Conservation (phyloP, 2,888 invertebrate species). For the Diaphora mendica region DNA sequence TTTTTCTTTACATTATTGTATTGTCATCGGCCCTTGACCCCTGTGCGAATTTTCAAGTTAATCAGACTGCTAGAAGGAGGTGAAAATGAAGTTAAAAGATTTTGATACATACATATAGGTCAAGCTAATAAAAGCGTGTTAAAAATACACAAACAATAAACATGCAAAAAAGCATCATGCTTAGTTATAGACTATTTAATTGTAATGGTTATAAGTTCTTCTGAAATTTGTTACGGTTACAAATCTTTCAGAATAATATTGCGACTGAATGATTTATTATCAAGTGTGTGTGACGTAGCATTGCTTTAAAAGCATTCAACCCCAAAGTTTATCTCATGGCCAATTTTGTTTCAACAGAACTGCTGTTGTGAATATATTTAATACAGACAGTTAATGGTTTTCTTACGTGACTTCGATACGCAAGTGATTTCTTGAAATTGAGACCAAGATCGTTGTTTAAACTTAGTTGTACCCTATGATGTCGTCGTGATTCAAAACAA, state of each 20-base stretch:
- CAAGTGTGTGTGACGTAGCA: neutral
- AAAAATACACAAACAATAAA: too few relatives aligned
- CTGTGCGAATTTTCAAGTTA: too few relatives aligned
- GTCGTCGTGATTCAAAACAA: neutral
- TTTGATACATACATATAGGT: too few relatives aligned
- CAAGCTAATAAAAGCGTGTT: too few relatives aligned
- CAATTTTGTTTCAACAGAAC: neutral
- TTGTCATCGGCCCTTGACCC: too few relatives aligned
- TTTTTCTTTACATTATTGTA: too few relatives aligned
- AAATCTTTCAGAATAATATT: neutral
- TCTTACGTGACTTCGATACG: neutral
- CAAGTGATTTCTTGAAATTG: neutral
- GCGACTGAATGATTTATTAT: neutral
- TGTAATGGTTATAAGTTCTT: neutral
- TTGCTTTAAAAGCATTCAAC: neutral
- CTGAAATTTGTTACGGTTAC: neutral
- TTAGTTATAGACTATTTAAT: too few relatives aligned
- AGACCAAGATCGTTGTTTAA: neutral
- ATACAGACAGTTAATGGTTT: neutral
- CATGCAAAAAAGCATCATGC: too few relatives aligned
- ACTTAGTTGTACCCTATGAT: neutral
- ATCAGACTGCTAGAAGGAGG: too few relatives aligned
- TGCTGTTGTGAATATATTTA: neutral
- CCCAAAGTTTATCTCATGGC: neutral
- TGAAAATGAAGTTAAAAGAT: too few relatives aligned